phyloP scores from a whole-genome alignment of 2,797 vertebrate genomes.

The Carcharodon carcharias region DNA sequence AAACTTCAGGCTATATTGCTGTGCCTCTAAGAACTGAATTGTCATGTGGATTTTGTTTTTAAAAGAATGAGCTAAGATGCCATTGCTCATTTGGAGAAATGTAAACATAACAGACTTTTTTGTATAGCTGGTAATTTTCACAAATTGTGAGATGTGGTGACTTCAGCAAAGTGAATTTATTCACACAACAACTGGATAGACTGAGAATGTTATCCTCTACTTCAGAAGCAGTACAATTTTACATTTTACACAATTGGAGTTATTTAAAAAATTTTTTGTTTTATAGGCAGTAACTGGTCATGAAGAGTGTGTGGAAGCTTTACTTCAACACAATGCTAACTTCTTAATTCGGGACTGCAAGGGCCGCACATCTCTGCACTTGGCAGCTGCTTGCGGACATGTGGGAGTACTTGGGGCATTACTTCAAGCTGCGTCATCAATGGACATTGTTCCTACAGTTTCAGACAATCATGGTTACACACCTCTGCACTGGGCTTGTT shows the following conservation, averaged over 20 bases:
- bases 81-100: background rate
- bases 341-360: constrained; percentile 79
- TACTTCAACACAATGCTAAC: constrained; percentile 89
- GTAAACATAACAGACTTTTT: background rate
- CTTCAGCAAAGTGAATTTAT: background rate
- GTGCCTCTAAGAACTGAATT: too few relatives aligned
- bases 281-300: constrained; percentile 87
- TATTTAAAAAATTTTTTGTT: constrained; percentile 37
- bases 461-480: constrained; percentile 93
- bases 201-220: background rate
- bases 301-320: constrained; percentile 89
- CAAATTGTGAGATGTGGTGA: background rate
- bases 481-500: constrained; percentile 97
- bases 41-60: background rate
- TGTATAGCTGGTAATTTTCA: background rate
- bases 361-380: constrained; percentile 84
- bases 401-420: constrained; percentile 88
- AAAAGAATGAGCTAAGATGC: background rate
- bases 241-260: background rate
- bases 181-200: background rate
- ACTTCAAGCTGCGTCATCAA: constrained; percentile 77
- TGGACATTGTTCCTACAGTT: constrained; percentile 73
- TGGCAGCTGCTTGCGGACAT: constrained; percentile 89
- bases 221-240: background rate
- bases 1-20: background rate